A percentile compares a stretch with the other conserved stretches of the same genome.
Evolutionary conservation across 2,888 invertebrate genomes (phyloP).

Genomic region (Gerris lacustris): DNA sequence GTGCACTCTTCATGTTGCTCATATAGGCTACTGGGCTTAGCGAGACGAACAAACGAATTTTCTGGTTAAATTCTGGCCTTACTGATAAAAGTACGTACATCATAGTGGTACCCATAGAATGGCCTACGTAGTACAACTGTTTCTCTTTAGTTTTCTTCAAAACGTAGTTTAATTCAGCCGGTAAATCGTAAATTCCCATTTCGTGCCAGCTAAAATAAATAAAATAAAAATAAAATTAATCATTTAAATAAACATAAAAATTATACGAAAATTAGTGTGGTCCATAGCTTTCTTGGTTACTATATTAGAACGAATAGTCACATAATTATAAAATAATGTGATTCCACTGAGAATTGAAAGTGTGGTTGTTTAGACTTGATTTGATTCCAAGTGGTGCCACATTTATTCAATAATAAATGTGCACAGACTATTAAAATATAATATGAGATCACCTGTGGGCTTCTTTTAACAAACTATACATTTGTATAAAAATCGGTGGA

Average conservation of each 20-base stretch:
- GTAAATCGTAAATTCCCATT: slow-evolving; percentile 72
- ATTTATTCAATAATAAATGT: too few species aligned
- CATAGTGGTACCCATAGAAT: slow-evolving; percentile 79
- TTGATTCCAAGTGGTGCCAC: too few species aligned
- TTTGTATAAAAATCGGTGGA: too few species aligned
- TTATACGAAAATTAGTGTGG: neutral
- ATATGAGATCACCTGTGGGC: too few species aligned
- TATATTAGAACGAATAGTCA: too few species aligned
- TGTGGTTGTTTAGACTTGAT: too few species aligned
- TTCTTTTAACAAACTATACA: too few species aligned
- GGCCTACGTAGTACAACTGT: slow-evolving; percentile 64
- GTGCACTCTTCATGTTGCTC: slow-evolving; percentile 20
- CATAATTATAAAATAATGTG: too few species aligned
- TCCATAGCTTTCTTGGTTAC: too few species aligned
- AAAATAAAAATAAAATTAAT: neutral
- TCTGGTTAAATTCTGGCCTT: slow-evolving; percentile 52
- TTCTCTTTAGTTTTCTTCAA: slow-evolving; percentile 41
- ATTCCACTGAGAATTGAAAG: too few species aligned
- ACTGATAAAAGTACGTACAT: slow-evolving; percentile 57
- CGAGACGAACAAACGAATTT: slow-evolving; percentile 36
- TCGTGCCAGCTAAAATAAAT: slow-evolving; percentile 66
- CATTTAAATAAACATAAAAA: neutral
- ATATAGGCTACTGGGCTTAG: slow-evolving; percentile 24
- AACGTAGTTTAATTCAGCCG: slow-evolving; percentile 65
- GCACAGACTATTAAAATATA: too few species aligned